These are phyloP conservation scores for Tortricodes alternella DNA, from an alignment of 2,888 invertebrate species.

Conservation along the genomic window DNA sequence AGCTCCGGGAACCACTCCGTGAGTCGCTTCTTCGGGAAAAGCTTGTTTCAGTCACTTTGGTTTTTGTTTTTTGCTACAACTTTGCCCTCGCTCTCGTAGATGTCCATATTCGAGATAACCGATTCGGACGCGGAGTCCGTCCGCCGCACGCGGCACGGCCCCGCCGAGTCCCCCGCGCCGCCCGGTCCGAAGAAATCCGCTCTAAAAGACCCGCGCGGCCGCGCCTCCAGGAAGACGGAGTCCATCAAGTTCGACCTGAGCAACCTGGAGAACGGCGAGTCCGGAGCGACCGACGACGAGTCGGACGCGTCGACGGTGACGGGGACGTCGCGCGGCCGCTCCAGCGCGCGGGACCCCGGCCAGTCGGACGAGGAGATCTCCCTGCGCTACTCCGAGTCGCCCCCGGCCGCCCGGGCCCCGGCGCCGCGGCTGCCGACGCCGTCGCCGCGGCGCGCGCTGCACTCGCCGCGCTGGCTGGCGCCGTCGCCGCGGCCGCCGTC, in stretches of 20 bases:
- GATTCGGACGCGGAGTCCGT: constrained; percentile 39
- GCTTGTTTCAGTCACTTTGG: not conserved
- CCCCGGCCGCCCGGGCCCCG: not conserved
- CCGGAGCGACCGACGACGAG: no score
- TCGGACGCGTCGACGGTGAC: no score
- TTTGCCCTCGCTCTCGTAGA: constrained; percentile 36
- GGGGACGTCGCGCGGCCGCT: constrained; percentile 35
- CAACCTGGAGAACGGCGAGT: constrained; percentile 53
- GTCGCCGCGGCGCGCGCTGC: not conserved
- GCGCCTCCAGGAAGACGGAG: constrained; percentile 58
- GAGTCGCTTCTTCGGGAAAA: not conserved
- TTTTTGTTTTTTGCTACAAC: not conserved
- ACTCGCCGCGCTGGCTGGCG: constrained; percentile 24
- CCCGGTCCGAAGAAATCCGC: constrained; percentile 64
- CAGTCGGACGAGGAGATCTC: constrained; percentile 42
- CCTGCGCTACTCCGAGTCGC: constrained; percentile 36
- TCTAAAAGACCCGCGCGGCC: constrained; percentile 54
- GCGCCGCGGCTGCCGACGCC: constrained; percentile 2
- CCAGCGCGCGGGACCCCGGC: constrained; percentile 23
- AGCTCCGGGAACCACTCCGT: constrained; percentile 23
- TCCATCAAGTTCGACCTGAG: constrained; percentile 74
- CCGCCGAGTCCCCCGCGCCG: constrained; percentile 37
- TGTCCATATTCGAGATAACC: constrained; percentile 48
- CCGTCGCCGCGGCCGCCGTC: constrained; percentile 34
- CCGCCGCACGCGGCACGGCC: constrained; percentile 31